phyloP scores from a whole-genome alignment of 2,888 invertebrate genomes.

The Athripsodes cinereus region DNA sequence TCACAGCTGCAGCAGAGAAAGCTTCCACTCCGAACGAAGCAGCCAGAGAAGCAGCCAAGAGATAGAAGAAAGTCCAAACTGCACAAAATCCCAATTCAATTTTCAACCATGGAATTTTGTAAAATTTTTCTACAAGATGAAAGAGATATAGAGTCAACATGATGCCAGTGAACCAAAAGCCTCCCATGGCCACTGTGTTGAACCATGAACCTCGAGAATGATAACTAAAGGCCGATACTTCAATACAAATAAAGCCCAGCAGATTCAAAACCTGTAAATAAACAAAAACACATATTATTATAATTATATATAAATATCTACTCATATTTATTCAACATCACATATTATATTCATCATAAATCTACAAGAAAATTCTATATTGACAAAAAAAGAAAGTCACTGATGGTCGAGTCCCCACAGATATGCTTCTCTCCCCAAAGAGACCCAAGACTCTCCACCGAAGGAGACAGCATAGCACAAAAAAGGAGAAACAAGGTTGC shows the following conservation, averaged over 20 bases:
- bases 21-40: constrained; percentile 54
- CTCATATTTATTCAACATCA: too few species aligned
- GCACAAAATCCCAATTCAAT: constrained; percentile 72
- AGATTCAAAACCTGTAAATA: constrained; percentile 58
- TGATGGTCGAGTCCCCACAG: too few species aligned
- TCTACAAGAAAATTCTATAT: too few species aligned
- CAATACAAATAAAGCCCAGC: constrained; percentile 76
- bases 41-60: constrained; percentile 67
- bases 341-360: too few species aligned
- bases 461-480: too few species aligned
- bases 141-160: constrained; percentile 75
- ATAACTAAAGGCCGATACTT: constrained; percentile 49
- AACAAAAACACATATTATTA: too few species aligned
- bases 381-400: too few species aligned
- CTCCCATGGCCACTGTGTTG: constrained; percentile 73
- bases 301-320: too few species aligned
- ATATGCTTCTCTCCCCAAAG: too few species aligned
- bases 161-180: constrained; percentile 79
- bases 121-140: constrained; percentile 79
- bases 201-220: constrained; percentile 64
- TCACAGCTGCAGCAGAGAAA: constrained; percentile 69
- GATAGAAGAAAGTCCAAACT: constrained; percentile 67
- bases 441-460: too few species aligned
- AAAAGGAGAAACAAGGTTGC: too few species aligned
- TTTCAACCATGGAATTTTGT: constrained; percentile 81